Conservation (phyloP, 2,797 vertebrate species). For the Bryconaethiops microstoma region DNA sequence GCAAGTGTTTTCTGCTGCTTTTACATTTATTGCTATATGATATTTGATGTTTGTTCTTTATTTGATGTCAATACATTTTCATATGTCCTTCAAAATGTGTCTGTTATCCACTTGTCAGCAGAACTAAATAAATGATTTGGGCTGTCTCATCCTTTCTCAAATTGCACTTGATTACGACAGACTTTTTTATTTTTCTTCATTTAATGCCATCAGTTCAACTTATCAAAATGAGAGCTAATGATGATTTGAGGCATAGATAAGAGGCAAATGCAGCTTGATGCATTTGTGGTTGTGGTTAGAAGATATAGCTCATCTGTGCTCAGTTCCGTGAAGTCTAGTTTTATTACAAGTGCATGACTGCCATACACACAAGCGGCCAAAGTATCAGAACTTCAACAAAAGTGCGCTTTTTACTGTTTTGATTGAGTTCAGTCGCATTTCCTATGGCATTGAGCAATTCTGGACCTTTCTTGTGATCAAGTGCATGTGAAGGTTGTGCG, state of each 20-base stretch:
- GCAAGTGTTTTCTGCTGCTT: neutral
- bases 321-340: constrained; percentile 40
- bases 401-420: constrained; percentile 9
- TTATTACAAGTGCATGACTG: constrained; percentile 16
- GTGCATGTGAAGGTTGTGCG: constrained; percentile 56
- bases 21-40: neutral
- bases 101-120: neutral
- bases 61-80: neutral
- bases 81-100: neutral
- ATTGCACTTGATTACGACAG: constrained; percentile 21
- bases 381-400: constrained; percentile 3
- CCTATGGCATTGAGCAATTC: constrained; percentile 21
- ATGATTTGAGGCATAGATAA: constrained; percentile 28
- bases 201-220: constrained; percentile 9
- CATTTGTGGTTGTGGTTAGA: constrained; percentile 47
- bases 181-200: neutral
- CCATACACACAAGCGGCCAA: neutral
- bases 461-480: constrained; percentile 27
- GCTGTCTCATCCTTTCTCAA: constrained; percentile 1
- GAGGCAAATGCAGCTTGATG: constrained; percentile 39
- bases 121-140: constrained; percentile 5
- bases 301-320: neutral
- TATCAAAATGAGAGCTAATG: constrained; percentile 19
- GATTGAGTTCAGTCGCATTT: constrained; percentile 27
- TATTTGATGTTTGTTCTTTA: constrained; percentile 2